These are phyloP conservation scores for Gyps fulvus DNA, from an alignment of 2,113 vertebrate genomes.

Conservation along the genomic window DNA sequence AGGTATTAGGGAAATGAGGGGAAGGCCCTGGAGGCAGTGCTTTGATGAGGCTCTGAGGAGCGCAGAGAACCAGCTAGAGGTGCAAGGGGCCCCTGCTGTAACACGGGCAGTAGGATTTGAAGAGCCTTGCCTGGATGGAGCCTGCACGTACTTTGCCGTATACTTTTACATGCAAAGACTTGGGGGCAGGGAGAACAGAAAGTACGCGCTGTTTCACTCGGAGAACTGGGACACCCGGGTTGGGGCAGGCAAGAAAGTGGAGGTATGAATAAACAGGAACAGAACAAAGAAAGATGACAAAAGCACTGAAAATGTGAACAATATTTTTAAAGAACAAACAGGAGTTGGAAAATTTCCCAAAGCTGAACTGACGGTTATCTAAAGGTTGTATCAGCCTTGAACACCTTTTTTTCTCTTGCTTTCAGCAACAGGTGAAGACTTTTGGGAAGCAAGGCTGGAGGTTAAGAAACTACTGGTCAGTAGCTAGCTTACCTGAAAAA, in stretches of 20 bases:
- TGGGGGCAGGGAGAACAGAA: not conserved
- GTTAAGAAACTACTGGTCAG: not conserved
- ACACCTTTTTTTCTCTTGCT: not conserved
- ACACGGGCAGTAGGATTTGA: not conserved
- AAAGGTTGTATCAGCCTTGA: not conserved
- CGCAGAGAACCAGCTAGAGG: not conserved
- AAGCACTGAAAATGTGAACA: not conserved
- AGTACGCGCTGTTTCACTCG: not conserved
- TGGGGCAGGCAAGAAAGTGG: not conserved
- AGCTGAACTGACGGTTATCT: not conserved
- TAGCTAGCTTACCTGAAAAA: not conserved
- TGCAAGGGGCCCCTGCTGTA: constrained; percentile 3
- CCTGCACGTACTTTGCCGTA: not conserved
- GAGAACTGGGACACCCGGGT: not conserved
- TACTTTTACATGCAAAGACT: not conserved
- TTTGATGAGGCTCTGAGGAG: constrained; percentile 52
- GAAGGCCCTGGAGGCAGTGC: not conserved
- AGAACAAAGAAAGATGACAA: not conserved
- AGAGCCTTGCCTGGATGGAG: not conserved
- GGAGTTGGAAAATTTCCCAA: not conserved
- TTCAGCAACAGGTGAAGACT: not conserved
- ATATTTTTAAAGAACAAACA: not conserved
- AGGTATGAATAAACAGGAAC: not conserved
- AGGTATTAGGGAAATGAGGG: constrained; percentile 51
- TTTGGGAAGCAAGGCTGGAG: not conserved